Evolutionary conservation across 2,888 invertebrate species (phyloP), one percentile per base, ranked within the genome.

Genomic region (Diabrotica balteata): DNA sequence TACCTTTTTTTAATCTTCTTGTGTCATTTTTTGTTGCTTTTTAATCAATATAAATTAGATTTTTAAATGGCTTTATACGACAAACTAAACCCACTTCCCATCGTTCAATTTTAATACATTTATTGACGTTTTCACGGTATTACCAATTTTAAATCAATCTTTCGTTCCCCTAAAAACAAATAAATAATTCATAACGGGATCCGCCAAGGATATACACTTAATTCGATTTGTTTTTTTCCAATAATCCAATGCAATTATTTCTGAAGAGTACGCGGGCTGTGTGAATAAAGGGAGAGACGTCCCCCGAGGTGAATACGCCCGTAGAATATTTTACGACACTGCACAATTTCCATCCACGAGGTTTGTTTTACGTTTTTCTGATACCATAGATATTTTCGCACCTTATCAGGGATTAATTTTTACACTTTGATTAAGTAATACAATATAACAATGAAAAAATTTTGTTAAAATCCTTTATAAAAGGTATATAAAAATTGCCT

Each of bases 211-310:
- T 47, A 47, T 10, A 47, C 47, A 47, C 9, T 47, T 47, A 47
- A 47, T 47, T 47, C 47, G 47, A 47, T 47, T 47, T 47, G 47
- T 47, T 47, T 47, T 47, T 47, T 47, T 47, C 47, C 47, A 47
- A 47, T 47, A 47, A 47, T 47, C 10, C 47, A 47, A 47, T 47
- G 47, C 47, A 47, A 47, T 47, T 47, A 47, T 47, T 47, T 47
- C 47, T 47, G 47, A 47, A 47, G 47, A 47, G 47, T 47, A 47
- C 47, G 47, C 47, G 10, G 47, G 9, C 47, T 47, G 47, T 10
- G 47, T 9, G 47, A 10, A 47, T 47, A 47, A 47, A 47, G 10
- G 9, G 47, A 10, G 47, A 47, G 47, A 47, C 8, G 8, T 47
- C 10, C 47, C 47, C 47, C 9, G 10, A 47, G 47, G 47, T 47